Conservation (phyloP, 1,140 invertebrate genomes). For the Magallana ariakensis region DNA sequence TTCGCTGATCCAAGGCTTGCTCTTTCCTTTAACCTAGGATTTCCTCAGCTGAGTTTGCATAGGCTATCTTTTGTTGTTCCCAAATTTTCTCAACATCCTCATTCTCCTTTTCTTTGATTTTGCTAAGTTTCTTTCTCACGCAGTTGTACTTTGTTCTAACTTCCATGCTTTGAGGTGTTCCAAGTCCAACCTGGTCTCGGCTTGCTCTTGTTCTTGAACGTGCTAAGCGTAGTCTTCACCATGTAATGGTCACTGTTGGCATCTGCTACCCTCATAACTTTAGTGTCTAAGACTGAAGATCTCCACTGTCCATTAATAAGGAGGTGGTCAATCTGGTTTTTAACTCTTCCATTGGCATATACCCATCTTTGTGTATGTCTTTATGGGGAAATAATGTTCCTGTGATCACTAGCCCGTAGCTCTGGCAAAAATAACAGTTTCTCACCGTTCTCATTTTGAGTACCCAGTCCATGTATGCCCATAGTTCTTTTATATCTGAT, state of each 20-base stretch:
- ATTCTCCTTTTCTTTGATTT: too few species aligned
- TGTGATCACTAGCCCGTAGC: conserved; percentile 57
- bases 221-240: background rate
- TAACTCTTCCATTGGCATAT: conserved; percentile 49
- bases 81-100: too few species aligned
- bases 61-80: too few species aligned
- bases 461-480: background rate
- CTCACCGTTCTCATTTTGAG: too few species aligned
- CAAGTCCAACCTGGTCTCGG: too few species aligned
- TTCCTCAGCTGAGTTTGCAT: too few species aligned
- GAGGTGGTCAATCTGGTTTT: conserved; percentile 51
- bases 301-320: conserved; percentile 42
- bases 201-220: background rate
- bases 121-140: too few species aligned
- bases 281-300: conserved; percentile 43
- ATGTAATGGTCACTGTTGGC: conserved; percentile 58
- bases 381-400: conserved; percentile 58
- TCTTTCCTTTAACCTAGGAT: too few species aligned
- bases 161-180: too few species aligned
- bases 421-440: conserved; percentile 46
- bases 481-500: background rate
- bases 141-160: too few species aligned
- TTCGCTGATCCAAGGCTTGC: too few species aligned
- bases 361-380: conserved; percentile 59
- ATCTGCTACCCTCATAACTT: background rate